phyloP scores from a whole-genome alignment of 2,797 vertebrate genomes.

The Chaunax sp. region DNA sequence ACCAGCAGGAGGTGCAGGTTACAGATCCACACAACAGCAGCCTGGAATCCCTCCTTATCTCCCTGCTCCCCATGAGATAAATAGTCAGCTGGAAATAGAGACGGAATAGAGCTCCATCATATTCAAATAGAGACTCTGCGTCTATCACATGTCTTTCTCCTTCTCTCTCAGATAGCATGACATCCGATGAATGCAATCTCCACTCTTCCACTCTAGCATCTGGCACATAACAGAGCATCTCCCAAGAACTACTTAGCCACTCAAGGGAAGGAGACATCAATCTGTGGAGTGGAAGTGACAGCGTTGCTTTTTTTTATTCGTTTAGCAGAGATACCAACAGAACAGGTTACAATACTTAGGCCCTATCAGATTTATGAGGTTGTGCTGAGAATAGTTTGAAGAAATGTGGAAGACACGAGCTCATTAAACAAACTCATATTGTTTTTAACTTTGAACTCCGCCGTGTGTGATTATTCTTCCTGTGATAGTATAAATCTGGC shows the following conservation, averaged over 20 bases:
- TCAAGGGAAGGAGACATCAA: conserved; percentile 31
- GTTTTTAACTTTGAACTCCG: conserved; percentile 11
- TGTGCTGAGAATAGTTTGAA: conserved; percentile 1
- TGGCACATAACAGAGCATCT: conserved; percentile 43
- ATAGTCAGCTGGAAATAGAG: conserved; percentile 76
- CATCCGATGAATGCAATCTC: conserved; percentile 56
- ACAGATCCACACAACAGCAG: conserved; percentile 37
- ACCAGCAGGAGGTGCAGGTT: conserved; percentile 70
- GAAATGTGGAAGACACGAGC: background rate
- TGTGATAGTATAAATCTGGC: conserved; percentile 39
- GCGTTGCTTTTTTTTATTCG: conserved; percentile 4
- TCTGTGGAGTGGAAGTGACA: conserved; percentile 30
- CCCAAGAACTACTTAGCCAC: conserved; percentile 46
- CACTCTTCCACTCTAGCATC: conserved; percentile 19
- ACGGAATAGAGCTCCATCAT: conserved; percentile 67
- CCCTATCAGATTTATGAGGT: conserved; percentile 1
- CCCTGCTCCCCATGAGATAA: conserved; percentile 66
- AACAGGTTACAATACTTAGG: background rate
- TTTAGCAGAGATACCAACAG: background rate
- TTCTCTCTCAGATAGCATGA: conserved; percentile 38
- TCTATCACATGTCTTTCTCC: conserved; percentile 44
- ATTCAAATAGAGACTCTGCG: conserved; percentile 61
- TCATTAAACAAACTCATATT: conserved; percentile 2
- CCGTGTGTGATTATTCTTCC: conserved; percentile 14
- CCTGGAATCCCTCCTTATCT: conserved; percentile 69